Evolutionary conservation across 2,888 invertebrate genomes (phyloP).

Genomic region (Drosophila hamatofila): DNA sequence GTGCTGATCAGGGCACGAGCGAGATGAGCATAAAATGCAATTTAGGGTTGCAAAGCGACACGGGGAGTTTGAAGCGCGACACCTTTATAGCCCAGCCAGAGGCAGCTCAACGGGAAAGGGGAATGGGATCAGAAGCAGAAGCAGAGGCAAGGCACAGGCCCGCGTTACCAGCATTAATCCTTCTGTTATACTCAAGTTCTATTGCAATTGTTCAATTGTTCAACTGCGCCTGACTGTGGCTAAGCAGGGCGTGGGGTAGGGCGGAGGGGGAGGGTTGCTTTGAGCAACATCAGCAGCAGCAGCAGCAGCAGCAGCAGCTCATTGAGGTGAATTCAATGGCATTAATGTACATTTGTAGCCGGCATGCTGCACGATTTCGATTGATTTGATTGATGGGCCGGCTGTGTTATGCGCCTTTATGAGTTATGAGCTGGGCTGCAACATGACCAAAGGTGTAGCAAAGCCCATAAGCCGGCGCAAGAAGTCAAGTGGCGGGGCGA

Average conservation of each 20-base stretch:
- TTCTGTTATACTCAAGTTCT: conserved; percentile 65
- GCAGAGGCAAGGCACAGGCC: conserved; percentile 16
- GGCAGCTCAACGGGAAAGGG: conserved; percentile 3
- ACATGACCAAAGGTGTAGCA: conserved; percentile 57
- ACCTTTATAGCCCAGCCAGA: conserved; percentile 59
- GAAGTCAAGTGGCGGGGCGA: conserved; percentile 62
- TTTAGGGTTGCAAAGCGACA: conserved; percentile 76
- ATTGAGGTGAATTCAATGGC: conserved; percentile 44
- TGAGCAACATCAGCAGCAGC: neutral
- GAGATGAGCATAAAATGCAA: conserved; percentile 68
- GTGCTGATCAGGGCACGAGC: conserved; percentile 69
- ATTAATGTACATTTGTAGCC: conserved; percentile 51
- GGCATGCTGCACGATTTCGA: conserved; percentile 65
- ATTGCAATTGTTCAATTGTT: conserved; percentile 80
- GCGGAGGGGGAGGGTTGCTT: conserved; percentile 6
- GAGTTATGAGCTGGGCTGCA: conserved; percentile 66
- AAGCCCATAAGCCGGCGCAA: conserved; percentile 57
- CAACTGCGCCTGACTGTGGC: conserved; percentile 32
- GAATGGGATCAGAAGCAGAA: neutral
- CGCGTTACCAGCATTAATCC: conserved; percentile 76
- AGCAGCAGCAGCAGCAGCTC: conserved; percentile 10
- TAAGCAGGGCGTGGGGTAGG: neutral
- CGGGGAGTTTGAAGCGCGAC: conserved; percentile 62
- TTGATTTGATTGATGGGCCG: conserved; percentile 52
- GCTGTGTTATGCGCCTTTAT: conserved; percentile 40